These are phyloP conservation scores for Imbricaverruca yamaguchii DNA, from an alignment of 2,888 invertebrate genomes.

Conservation along the genomic window DNA sequence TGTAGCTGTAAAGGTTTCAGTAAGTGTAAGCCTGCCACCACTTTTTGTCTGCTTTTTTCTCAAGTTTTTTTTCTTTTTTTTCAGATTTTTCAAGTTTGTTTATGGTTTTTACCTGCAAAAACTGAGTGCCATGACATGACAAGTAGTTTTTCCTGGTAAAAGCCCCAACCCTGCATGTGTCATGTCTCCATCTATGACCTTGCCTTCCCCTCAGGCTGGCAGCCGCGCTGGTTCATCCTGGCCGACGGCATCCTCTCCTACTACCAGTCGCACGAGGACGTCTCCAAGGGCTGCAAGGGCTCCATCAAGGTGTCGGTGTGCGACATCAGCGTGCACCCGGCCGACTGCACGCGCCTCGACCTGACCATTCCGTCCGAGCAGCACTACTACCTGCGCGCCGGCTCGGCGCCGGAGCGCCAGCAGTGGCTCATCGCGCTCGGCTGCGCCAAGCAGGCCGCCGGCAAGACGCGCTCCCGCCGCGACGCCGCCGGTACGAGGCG, in stretches of 20 bases:
- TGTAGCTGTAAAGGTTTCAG: too few species aligned
- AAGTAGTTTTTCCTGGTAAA: too few species aligned
- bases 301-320: conserved; percentile 18
- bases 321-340: conserved; percentile 50
- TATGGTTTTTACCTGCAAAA: too few species aligned
- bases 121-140: too few species aligned
- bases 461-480: background rate
- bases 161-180: too few species aligned
- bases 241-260: conserved; percentile 72
- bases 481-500: background rate
- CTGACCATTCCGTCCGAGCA: conserved; percentile 73
- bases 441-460: conserved; percentile 57
- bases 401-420: conserved; percentile 67
- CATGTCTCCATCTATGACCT: too few species aligned
- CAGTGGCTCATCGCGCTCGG: conserved; percentile 74
- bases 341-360: conserved; percentile 64
- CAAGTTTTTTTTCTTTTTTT: too few species aligned
- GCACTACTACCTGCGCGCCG: conserved; percentile 67
- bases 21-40: too few species aligned
- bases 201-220: conserved; percentile 59
- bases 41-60: too few species aligned
- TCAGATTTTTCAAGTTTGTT: too few species aligned
- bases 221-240: conserved; percentile 74
- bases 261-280: conserved; percentile 74
- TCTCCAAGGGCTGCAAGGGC: conserved; percentile 36